Conservation (phyloP, 2,797 vertebrate species). For the Trichosurus vulpecula region DNA sequence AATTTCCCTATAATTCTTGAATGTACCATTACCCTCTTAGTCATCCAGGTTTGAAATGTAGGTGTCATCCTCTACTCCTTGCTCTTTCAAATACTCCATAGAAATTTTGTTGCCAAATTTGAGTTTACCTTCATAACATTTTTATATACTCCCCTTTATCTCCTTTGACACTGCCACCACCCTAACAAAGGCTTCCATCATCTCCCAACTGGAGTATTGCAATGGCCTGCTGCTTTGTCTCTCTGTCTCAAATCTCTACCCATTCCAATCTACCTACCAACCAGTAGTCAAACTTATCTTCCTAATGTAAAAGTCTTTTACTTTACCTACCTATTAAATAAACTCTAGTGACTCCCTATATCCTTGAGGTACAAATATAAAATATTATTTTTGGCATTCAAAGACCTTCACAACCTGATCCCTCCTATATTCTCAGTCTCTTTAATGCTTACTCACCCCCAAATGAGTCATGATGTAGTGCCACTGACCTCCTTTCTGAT, state of each 20-base stretch:
- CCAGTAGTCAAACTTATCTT: too few relatives aligned
- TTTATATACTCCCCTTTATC: background rate
- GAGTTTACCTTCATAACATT: background rate
- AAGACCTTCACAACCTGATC: too few relatives aligned
- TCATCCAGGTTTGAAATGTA: background rate
- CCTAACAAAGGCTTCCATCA: rapidly evolving
- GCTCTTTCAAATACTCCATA: background rate
- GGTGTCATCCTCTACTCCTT: background rate
- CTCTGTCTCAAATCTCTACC: background rate
- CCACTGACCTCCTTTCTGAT: too few relatives aligned
- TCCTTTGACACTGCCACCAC: background rate
- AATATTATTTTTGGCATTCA: too few relatives aligned
- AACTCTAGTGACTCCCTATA: too few relatives aligned
- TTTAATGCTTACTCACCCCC: too few relatives aligned
- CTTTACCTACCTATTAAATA: too few relatives aligned
- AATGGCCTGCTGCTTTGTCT: background rate
- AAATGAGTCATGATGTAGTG: too few relatives aligned
- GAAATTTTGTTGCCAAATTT: background rate
- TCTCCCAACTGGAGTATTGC: background rate
- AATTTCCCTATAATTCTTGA: background rate
- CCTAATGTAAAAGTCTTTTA: too few relatives aligned
- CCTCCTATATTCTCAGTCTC: too few relatives aligned
- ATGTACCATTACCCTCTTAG: background rate
- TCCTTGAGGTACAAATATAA: too few relatives aligned
- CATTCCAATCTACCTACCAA: background rate